Evolutionary conservation across 2,888 invertebrate species (phyloP).

Genomic region (Ganaspis brasiliensis): DNA sequence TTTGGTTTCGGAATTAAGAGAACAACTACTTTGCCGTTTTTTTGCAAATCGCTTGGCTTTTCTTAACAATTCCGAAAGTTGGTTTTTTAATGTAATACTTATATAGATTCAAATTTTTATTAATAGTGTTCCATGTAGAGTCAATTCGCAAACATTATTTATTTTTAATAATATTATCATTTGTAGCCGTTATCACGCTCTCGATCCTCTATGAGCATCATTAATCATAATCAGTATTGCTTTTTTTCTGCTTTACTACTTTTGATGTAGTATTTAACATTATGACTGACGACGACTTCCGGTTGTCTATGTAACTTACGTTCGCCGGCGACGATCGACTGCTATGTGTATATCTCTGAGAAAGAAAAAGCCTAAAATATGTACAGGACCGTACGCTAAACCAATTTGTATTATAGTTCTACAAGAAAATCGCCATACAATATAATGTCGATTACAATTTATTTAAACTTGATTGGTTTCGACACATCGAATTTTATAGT

Average conservation of each 20-base stretch:
- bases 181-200: not conserved
- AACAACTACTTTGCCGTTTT: not conserved
- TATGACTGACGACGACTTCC: slow-evolving; percentile 50
- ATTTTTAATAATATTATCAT: not conserved
- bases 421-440: slow-evolving; percentile 28
- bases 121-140: not conserved
- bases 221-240: slow-evolving; percentile 15
- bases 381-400: slow-evolving; percentile 32
- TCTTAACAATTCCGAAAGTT: not conserved
- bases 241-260: slow-evolving; percentile 45
- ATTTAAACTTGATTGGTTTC: slow-evolving; percentile 32
- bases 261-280: slow-evolving; percentile 48
- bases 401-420: slow-evolving; percentile 44
- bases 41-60: not conserved
- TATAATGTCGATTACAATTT: slow-evolving; percentile 41
- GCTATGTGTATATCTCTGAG: slow-evolving; percentile 42
- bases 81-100: too few species aligned
- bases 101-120: too few species aligned
- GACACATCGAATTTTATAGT: slow-evolving; percentile 39
- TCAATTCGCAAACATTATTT: slow-evolving; percentile 1
- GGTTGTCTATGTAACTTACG: slow-evolving; percentile 48
- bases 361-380: slow-evolving; percentile 25
- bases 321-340: slow-evolving; percentile 55
- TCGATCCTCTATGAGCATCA: not conserved
- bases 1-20: slow-evolving; percentile 9